Conservation (phyloP, 2,113 vertebrate genomes). For the Setophaga coronata region DNA sequence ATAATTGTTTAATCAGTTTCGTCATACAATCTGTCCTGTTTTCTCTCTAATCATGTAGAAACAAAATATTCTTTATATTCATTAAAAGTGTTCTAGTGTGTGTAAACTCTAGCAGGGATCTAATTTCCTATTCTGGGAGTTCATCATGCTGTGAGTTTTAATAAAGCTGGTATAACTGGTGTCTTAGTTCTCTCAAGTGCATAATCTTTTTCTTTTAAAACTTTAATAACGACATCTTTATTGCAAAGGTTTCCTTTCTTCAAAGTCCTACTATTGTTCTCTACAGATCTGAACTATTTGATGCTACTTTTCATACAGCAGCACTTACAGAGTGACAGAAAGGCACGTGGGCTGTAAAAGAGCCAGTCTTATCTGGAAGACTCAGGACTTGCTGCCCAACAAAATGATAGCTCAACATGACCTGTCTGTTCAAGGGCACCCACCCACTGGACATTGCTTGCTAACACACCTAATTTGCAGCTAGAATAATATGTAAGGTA, state of each 20-base stretch:
- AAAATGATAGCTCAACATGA: neutral
- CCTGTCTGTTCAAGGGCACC: neutral
- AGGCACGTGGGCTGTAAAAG: accelerated
- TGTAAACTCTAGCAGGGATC: neutral
- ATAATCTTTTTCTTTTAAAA: neutral
- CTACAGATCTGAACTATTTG: neutral
- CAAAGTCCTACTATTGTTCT: neutral
- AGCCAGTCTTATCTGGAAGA: neutral
- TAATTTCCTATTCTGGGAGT: neutral
- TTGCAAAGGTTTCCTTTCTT: neutral
- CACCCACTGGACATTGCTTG: neutral
- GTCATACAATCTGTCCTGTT: neutral
- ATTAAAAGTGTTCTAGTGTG: neutral
- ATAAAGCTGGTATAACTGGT: neutral
- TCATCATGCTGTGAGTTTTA: constrained; percentile 34
- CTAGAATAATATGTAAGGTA: neutral
- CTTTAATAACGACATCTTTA: neutral
- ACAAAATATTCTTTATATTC: neutral
- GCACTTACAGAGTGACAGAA: neutral
- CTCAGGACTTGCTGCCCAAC: neutral
- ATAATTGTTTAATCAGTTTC: neutral
- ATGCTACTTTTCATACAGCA: neutral
- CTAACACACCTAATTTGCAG: neutral
- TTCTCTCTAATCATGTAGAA: neutral
- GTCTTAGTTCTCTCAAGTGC: neutral